Percentiles rank a stretch among this genome's conserved stretches.
These are phyloP conservation scores for Cerceris ruficornis DNA, from an alignment of 2,888 invertebrate genomes.

Conservation along the genomic window DNA sequence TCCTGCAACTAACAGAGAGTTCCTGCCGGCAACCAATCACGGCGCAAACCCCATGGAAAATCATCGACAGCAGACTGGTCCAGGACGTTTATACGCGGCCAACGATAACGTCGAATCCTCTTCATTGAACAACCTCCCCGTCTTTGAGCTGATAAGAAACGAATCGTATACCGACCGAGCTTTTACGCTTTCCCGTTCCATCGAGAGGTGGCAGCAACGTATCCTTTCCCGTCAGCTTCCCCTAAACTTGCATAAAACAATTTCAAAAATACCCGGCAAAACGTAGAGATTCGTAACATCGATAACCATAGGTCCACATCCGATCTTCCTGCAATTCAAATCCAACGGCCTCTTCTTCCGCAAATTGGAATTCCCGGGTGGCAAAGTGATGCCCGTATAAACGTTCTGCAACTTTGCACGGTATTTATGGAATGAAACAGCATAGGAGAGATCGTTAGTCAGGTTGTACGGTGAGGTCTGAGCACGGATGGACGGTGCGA, in stretches of 20 bases:
- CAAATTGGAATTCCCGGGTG: too few relatives aligned
- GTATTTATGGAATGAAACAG: not conserved
- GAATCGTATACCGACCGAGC: slow-evolving; percentile 40
- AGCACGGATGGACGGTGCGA: not conserved
- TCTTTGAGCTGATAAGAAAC: slow-evolving; percentile 44
- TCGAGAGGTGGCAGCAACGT: slow-evolving; percentile 66
- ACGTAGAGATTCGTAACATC: not conserved
- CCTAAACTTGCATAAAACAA: not conserved
- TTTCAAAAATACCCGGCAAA: not conserved
- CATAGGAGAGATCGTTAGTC: slow-evolving; percentile 7
- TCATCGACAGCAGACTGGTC: slow-evolving; percentile 29
- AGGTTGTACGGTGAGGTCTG: not conserved
- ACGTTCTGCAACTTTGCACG: too few relatives aligned
- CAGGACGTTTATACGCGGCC: slow-evolving; percentile 39
- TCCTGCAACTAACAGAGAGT: not conserved
- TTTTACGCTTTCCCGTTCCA: not conserved
- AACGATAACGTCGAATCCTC: slow-evolving; percentile 69
- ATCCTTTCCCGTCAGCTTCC: slow-evolving; percentile 37
- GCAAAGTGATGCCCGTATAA: too few relatives aligned
- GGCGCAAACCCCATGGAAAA: slow-evolving; percentile 17
- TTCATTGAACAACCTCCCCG: slow-evolving; percentile 22
- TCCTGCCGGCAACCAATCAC: slow-evolving; percentile 48
- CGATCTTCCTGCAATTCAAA: too few relatives aligned
- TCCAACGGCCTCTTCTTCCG: too few relatives aligned
- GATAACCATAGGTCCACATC: too few relatives aligned